Evolutionary conservation across 2,113 vertebrate genomes (phyloP).

Genomic region (Trogon surrucura): DNA sequence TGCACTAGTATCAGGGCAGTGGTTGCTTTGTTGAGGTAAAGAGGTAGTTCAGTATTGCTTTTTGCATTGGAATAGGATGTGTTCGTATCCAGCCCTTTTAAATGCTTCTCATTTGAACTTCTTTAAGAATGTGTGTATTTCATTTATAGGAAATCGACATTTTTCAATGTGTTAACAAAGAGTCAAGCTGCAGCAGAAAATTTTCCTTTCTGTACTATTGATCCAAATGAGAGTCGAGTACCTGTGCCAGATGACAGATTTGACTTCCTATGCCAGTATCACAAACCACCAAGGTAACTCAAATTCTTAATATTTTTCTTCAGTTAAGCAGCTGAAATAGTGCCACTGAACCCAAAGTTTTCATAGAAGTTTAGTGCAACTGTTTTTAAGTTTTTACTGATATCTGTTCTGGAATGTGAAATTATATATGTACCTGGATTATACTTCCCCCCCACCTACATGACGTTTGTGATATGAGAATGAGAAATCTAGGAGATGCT

Average conservation of each 20-base stretch:
- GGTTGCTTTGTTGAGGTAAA: background rate
- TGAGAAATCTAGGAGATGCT: background rate
- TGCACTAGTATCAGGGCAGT: background rate
- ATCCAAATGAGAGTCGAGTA: slow-evolving; percentile 95
- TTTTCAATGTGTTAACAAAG: slow-evolving; percentile 97
- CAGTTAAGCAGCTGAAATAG: background rate
- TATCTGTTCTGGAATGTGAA: background rate
- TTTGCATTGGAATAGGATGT: background rate
- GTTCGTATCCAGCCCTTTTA: background rate
- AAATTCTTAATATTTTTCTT: background rate
- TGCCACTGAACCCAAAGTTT: background rate
- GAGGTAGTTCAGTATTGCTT: background rate
- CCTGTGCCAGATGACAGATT: slow-evolving; percentile 93
- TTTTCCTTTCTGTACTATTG: slow-evolving; percentile 96
- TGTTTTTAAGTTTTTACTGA: background rate
- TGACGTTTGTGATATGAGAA: background rate
- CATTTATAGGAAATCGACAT: slow-evolving; percentile 89
- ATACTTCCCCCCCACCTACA: background rate
- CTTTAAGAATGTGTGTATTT: background rate
- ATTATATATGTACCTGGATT: background rate
- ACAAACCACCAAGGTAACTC: slow-evolving; percentile 91
- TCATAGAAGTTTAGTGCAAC: background rate
- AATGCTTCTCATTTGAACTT: background rate
- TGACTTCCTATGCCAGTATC: slow-evolving; percentile 91
- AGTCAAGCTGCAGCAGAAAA: slow-evolving; percentile 91